Percentiles rank a stretch among this genome's conserved stretches.
Evolutionary conservation across 2,888 invertebrate genomes (phyloP).

Genomic region (Melipona beecheii): DNA sequence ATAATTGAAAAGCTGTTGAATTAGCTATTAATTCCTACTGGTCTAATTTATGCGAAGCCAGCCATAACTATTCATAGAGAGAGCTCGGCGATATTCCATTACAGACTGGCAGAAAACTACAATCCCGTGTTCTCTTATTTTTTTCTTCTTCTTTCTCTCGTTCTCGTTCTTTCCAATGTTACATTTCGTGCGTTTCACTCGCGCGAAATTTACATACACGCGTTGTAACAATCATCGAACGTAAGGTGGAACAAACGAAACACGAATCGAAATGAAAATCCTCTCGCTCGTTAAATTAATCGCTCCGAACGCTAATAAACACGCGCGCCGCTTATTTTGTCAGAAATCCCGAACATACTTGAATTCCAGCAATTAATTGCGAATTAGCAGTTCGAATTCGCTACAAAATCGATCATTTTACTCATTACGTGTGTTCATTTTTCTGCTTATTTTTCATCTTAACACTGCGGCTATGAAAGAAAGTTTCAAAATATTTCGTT

Average conservation of each 20-base stretch:
- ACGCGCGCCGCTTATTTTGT: background rate
- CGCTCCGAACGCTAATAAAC: background rate
- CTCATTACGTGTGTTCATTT: no score
- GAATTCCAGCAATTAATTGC: background rate
- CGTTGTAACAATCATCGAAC: slow-evolving; percentile 34
- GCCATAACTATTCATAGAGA: slow-evolving; percentile 71
- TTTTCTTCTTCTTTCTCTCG: background rate
- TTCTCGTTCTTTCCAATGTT: background rate
- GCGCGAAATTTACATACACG: slow-evolving; percentile 56
- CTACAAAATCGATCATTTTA: no score
- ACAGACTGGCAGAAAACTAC: slow-evolving; percentile 52
- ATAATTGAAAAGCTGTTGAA: slow-evolving; percentile 72
- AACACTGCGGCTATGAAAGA: background rate
- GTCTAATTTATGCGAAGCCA: slow-evolving; percentile 69
- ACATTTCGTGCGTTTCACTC: slow-evolving; percentile 9
- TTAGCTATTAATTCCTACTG: slow-evolving; percentile 67
- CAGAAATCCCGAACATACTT: background rate
- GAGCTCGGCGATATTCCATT: slow-evolving; percentile 54
- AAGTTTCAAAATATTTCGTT: background rate
- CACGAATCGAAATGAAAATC: background rate
- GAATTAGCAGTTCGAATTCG: background rate
- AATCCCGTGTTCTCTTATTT: slow-evolving; percentile 47
- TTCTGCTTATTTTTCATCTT: background rate
- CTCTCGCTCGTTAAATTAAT: background rate
- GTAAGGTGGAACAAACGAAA: slow-evolving; percentile 33